These are phyloP conservation scores for Spinus olivaceus DNA, from an alignment of 2,797 vertebrate genomes.

Conservation along the genomic window DNA sequence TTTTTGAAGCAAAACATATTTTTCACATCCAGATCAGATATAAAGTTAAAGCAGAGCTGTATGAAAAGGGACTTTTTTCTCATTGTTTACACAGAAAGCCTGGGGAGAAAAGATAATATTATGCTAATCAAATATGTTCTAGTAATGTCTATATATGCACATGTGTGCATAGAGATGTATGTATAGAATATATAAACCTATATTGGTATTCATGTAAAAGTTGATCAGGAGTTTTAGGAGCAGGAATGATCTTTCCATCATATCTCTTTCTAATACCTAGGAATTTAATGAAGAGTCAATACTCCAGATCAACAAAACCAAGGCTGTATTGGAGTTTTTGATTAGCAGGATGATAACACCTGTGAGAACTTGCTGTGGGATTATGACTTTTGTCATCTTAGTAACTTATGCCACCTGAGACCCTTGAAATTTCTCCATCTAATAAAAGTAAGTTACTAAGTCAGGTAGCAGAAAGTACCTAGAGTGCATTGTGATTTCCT, in stretches of 20 bases:
- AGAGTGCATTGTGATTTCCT: fast-evolving
- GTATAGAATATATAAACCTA: not conserved
- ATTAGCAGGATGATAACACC: not conserved
- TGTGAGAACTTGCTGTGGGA: not conserved
- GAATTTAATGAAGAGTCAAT: not conserved
- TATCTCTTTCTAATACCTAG: not conserved
- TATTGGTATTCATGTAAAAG: not conserved
- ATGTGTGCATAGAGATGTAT: not conserved
- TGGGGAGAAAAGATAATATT: not conserved
- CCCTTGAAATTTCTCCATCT: not conserved
- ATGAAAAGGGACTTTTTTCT: not conserved
- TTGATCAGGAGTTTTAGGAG: not conserved
- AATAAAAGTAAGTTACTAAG: not conserved
- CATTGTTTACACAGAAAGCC: not conserved
- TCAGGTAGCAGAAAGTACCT: not conserved
- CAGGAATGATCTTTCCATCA: not conserved
- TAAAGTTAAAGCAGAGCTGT: not conserved
- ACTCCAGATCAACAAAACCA: not conserved
- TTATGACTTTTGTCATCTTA: not conserved
- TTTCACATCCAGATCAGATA: not conserved
- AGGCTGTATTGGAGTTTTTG: not conserved
- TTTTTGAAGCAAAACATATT: not conserved
- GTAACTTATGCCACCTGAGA: not conserved
- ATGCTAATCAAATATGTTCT: not conserved
- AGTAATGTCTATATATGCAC: not conserved